phyloP scores from a whole-genome alignment of 2,113 vertebrate genomes.

The Circaetus cinerascens region DNA sequence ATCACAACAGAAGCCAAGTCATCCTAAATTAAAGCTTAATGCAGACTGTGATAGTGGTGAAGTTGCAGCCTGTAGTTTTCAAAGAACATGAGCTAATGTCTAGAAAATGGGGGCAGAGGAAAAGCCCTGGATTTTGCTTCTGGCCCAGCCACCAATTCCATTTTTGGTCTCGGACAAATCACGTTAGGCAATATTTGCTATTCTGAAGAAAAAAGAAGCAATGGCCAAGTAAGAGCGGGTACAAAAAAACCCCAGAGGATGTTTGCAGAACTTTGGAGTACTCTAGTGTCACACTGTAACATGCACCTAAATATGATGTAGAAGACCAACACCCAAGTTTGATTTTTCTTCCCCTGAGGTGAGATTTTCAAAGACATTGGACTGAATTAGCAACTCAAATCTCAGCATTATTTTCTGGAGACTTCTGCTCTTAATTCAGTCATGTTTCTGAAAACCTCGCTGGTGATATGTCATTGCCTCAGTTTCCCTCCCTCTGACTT shows the following conservation, averaged over 20 bases:
- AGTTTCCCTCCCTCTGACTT: not conserved
- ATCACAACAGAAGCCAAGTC: not conserved
- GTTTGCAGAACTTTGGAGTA: not conserved
- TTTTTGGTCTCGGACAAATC: not conserved
- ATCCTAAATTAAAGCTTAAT: not conserved
- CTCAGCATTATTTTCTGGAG: not conserved
- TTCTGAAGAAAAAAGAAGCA: not conserved
- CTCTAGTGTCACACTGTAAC: not conserved
- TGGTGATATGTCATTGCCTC: not conserved
- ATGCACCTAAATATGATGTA: not conserved
- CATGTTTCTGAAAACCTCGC: not conserved
- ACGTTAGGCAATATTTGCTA: not conserved
- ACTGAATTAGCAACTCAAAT: not conserved
- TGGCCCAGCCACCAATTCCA: not conserved
- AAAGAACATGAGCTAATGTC: conserved; percentile 44
- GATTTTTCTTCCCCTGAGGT: not conserved
- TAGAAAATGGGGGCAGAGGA: not conserved
- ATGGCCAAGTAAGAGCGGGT: not conserved
- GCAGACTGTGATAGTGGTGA: not conserved
- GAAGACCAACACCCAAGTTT: not conserved
- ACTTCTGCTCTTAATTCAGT: not conserved
- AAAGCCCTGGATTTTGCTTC: not conserved
- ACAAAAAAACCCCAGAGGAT: not conserved
- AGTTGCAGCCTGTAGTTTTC: not conserved
- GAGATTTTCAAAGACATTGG: not conserved